These are phyloP conservation scores for Cordilura impudica DNA, from an alignment of 2,888 invertebrate species.

Conservation along the genomic window DNA sequence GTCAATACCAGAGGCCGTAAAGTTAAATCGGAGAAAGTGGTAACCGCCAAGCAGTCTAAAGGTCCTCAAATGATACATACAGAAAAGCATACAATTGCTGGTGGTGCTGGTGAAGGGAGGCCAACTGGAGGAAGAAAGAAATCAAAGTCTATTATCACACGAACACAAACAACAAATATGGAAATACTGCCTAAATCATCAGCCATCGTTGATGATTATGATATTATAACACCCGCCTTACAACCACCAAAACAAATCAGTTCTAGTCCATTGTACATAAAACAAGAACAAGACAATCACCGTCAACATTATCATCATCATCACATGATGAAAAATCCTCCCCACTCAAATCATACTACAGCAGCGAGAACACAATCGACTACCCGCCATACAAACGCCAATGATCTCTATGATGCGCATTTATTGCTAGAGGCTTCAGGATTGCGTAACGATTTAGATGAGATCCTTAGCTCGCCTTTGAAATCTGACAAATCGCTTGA, in stretches of 20 bases:
- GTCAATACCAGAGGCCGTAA: slow-evolving; percentile 64
- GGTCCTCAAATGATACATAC: slow-evolving; percentile 89
- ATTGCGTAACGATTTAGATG: slow-evolving; percentile 76
- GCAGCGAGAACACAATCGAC: slow-evolving; percentile 38
- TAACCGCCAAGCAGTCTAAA: slow-evolving; percentile 68
- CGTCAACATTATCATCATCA: slow-evolving; percentile 64
- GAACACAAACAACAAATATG: slow-evolving; percentile 66
- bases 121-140: slow-evolving; percentile 76
- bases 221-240: slow-evolving; percentile 73
- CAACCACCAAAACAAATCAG: slow-evolving; percentile 75
- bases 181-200: slow-evolving; percentile 62
- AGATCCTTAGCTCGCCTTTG: slow-evolving; percentile 76
- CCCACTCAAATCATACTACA: slow-evolving; percentile 30
- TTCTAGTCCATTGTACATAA: slow-evolving; percentile 74
- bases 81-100: slow-evolving; percentile 79
- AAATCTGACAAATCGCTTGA: slow-evolving; percentile 70
- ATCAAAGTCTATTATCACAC: slow-evolving; percentile 80
- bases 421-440: slow-evolving; percentile 72
- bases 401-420: slow-evolving; percentile 74
- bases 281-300: slow-evolving; percentile 70
- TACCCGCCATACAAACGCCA: slow-evolving; percentile 68
- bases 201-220: slow-evolving; percentile 74
- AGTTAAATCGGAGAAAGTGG: slow-evolving; percentile 36
- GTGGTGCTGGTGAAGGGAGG: not conserved
- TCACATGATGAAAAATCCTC: slow-evolving; percentile 27